Percentiles rank a stretch among this genome's conserved stretches.
Evolutionary conservation across 2,888 invertebrate species (phyloP).

Genomic region (Lydus trimaculatus): DNA sequence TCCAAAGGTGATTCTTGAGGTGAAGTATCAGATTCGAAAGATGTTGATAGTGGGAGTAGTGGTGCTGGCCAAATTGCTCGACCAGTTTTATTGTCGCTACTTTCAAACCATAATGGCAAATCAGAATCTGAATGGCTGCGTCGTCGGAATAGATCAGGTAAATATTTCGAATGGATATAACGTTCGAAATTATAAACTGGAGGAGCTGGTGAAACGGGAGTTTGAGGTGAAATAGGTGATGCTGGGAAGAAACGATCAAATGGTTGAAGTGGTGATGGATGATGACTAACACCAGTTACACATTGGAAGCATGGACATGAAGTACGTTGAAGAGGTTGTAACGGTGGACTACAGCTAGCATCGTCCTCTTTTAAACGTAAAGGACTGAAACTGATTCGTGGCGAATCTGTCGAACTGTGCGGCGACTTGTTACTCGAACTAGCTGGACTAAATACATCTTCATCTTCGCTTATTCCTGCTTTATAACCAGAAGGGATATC

Average conservation of each 20-base stretch:
- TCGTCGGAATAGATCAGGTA: slow-evolving; percentile 68
- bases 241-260: slow-evolving; percentile 64
- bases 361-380: slow-evolving; percentile 64
- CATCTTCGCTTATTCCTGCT: slow-evolving; percentile 63
- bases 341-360: slow-evolving; percentile 57
- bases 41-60: slow-evolving; percentile 52
- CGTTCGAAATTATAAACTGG: slow-evolving; percentile 68
- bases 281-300: slow-evolving; percentile 54
- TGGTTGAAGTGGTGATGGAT: slow-evolving; percentile 56
- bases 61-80: slow-evolving; percentile 56
- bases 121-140: slow-evolving; percentile 74
- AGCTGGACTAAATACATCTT: slow-evolving; percentile 67
- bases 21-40: slow-evolving; percentile 61
- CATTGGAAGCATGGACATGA: slow-evolving; percentile 59
- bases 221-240: slow-evolving; percentile 66
- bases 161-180: slow-evolving; percentile 70
- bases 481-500: slow-evolving; percentile 56
- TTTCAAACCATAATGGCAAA: slow-evolving; percentile 65
- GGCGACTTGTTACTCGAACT: slow-evolving; percentile 65
- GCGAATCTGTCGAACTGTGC: slow-evolving; percentile 65
- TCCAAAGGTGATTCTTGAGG: slow-evolving; percentile 87
- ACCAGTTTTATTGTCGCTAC: slow-evolving; percentile 55
- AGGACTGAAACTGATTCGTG: slow-evolving; percentile 65
- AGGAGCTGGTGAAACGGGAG: slow-evolving; percentile 65
- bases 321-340: slow-evolving; percentile 47